These are phyloP conservation scores for Apeira syringaria DNA, from an alignment of 2,888 invertebrate genomes.

Conservation along the genomic window DNA sequence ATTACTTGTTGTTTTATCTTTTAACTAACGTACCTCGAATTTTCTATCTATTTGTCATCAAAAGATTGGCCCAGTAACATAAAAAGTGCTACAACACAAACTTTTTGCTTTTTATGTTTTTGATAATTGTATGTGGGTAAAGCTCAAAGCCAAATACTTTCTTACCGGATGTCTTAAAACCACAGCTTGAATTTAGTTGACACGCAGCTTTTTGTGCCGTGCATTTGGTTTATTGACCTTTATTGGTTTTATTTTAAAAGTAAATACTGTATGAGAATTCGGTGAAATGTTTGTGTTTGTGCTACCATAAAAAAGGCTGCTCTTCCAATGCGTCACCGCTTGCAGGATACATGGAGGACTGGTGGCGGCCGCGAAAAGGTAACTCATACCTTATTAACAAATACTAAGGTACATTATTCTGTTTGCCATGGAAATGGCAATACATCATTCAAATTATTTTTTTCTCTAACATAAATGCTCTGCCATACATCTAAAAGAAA, in stretches of 20 bases:
- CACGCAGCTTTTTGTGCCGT: slow-evolving; percentile 45
- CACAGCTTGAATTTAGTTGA: not conserved
- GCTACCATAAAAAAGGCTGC: slow-evolving; percentile 84
- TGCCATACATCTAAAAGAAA: not conserved
- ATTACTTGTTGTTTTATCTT: too few species aligned
- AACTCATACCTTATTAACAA: slow-evolving; percentile 81
- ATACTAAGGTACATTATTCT: slow-evolving; percentile 36
- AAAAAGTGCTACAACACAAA: too few species aligned
- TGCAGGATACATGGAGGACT: slow-evolving; percentile 99
- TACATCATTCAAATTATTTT: too few species aligned
- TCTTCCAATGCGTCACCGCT: slow-evolving; percentile 94
- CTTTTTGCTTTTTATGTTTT: too few species aligned
- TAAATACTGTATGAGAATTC: slow-evolving; percentile 80
- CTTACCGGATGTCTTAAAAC: not conserved
- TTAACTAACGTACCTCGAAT: too few species aligned
- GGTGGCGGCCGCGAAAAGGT: slow-evolving; percentile 99
- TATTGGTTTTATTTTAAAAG: slow-evolving; percentile 46
- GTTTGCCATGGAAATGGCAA: slow-evolving; percentile 35
- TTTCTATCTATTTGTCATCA: too few species aligned
- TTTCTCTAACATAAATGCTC: too few species aligned
- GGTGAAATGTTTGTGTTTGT: slow-evolving; percentile 83
- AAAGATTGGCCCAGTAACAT: too few species aligned
- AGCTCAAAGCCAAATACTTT: not conserved
- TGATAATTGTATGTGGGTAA: too few species aligned
- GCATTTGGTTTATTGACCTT: slow-evolving; percentile 29